Base-by-base conservation (phyloP, 2,113 vertebrate genomes). In the Probosciger aterrimus region DNA sequence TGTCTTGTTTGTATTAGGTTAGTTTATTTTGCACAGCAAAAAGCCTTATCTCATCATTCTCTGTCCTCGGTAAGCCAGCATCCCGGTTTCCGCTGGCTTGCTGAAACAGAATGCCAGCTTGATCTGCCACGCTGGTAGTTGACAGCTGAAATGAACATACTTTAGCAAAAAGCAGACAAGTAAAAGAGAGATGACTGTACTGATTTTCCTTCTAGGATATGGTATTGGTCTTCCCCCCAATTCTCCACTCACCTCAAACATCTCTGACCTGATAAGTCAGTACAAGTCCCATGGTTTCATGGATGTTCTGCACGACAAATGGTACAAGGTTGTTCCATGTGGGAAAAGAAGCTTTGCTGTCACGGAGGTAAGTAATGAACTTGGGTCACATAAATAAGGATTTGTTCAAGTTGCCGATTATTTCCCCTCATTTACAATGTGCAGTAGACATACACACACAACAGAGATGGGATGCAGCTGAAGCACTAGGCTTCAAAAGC, bases 241-340 rank as follows among this genome's bases (percentile, higher is more conserved):
- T 97, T 99, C 99, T 82, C 98, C 98, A 0, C 97, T 99, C 90
- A 99, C 99, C 69, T 99, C 99, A 95, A 99, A 99, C 92, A 98
- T 99, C 97, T 99, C 99, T 0, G 99, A 99, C 93, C 97, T 99
- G 62, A 99, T 99, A 92, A 99, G 99, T 96, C 99, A 99, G 76
- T 99, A 99, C 98, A 99, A 99, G 98, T 99, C 99, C 8, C 99
- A 99, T 0, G 99, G 99, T 69, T 99, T 99, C 97, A 99, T 99
- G 99, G 99, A 99, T 95, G 98, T 98, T 97, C 98, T 99, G 37
- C 99, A 99, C 6, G 99, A 99, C 98, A 99, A 99, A 95, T 99
- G 99, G 99, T 99, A 99, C 98, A 99, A 99, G 94, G 98, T 99
- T 44, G 99, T 99, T 70, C 99, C 99, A 8, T 99, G 99, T 49